Percentiles rank a stretch among this genome's conserved stretches.
phyloP scores from a whole-genome alignment of 2,113 vertebrate species.

The Nesogale talazaci region DNA sequence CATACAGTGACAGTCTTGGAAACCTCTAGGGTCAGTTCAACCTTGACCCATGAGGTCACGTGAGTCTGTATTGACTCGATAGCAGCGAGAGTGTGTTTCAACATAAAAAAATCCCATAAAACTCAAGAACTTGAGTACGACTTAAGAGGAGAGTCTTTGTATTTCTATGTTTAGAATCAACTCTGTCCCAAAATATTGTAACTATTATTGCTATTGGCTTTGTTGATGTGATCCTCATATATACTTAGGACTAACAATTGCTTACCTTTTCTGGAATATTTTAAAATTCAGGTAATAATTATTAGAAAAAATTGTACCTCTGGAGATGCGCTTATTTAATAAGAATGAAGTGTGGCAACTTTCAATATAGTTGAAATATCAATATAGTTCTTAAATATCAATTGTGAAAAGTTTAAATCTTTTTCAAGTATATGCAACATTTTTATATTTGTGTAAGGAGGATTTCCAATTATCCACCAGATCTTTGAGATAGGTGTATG shows the following conservation, averaged over 20 bases:
- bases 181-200: neutral
- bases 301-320: neutral
- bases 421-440: neutral
- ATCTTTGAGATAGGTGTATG: neutral
- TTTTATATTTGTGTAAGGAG: neutral
- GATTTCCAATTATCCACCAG: neutral
- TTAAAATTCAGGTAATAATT: neutral
- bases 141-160: neutral
- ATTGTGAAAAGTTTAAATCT: neutral
- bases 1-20: no score
- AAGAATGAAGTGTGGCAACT: conserved; percentile 21
- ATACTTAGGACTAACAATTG: neutral
- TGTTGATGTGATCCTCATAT: neutral
- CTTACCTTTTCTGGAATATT: neutral
- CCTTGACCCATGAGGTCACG: no score
- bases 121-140: neutral
- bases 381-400: conserved; percentile 38
- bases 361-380: neutral
- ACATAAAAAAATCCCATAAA: no score
- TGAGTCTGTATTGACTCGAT: no score
- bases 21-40: no score
- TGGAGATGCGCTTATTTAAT: neutral
- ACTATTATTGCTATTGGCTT: neutral
- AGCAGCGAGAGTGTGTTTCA: no score
- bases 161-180: conserved; percentile 10